Conservation (phyloP, 2,113 vertebrate species). For the Donacobius atricapilla region DNA sequence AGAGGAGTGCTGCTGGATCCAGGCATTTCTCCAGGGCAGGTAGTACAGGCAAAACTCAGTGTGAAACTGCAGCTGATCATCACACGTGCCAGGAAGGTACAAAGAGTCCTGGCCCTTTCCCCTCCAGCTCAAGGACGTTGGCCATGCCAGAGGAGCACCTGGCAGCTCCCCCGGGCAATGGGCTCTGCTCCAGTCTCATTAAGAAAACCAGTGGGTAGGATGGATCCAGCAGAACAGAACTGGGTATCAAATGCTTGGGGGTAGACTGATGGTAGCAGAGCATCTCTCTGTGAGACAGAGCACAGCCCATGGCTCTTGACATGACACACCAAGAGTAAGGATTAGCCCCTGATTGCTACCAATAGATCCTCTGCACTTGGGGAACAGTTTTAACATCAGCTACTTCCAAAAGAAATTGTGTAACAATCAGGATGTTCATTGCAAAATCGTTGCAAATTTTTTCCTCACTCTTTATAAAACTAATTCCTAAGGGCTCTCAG, state of each 20-base stretch:
- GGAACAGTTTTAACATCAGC: background rate
- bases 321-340: background rate
- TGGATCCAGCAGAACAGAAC: background rate
- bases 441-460: background rate
- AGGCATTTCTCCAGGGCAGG: background rate
- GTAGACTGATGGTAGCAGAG: background rate
- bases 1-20: background rate
- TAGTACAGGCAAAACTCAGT: background rate
- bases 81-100: background rate
- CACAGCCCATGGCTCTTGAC: background rate
- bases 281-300: background rate
- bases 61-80: background rate
- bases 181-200: constrained; percentile 21
- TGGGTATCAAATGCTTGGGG: background rate
- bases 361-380: background rate
- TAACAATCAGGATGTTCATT: background rate
- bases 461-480: background rate
- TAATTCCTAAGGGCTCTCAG: background rate
- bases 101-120: background rate
- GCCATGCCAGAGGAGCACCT: constrained; percentile 4
- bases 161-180: background rate
- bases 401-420: background rate
- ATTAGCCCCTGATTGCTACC: background rate
- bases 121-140: background rate
- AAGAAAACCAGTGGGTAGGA: background rate